Evolutionary conservation across 2,888 invertebrate species (phyloP).

Genomic region (Crocallis elinguaria): DNA sequence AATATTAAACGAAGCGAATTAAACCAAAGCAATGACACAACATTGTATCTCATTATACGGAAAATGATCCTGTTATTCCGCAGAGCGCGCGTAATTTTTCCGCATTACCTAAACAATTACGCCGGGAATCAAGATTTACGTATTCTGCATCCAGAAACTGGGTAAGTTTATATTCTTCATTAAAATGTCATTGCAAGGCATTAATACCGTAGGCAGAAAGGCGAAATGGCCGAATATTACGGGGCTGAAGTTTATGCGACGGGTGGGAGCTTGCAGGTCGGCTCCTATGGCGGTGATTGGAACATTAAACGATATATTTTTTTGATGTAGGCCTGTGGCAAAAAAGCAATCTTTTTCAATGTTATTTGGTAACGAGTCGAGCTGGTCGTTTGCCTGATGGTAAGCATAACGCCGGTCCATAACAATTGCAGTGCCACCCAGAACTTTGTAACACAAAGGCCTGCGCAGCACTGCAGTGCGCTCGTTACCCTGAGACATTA

Average conservation of each 20-base stretch:
- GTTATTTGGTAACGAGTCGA: no score
- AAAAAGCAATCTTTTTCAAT: no score
- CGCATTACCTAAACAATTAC: constrained; percentile 26
- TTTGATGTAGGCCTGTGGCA: no score
- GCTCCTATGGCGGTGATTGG: constrained; percentile 30
- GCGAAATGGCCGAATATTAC: constrained; percentile 53
- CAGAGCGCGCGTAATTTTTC: constrained; percentile 19
- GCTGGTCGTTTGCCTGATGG: no score
- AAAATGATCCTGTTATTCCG: constrained; percentile 19
- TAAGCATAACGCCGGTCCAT: no score
- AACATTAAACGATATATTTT: neutral
- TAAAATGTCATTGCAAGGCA: constrained; percentile 54
- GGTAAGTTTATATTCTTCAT: constrained; percentile 49
- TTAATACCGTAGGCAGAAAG: constrained; percentile 48
- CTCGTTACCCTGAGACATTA: no score
- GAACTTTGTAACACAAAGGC: no score
- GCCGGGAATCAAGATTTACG: constrained; percentile 34
- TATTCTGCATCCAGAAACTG: constrained; percentile 35
- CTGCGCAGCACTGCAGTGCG: no score
- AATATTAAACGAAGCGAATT: neutral
- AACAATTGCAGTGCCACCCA: no score
- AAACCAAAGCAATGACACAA: constrained; percentile 1
- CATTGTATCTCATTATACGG: constrained; percentile 4
- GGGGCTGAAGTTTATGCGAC: constrained; percentile 50
- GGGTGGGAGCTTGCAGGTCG: constrained; percentile 44